These are phyloP conservation scores for Papilio elwesi DNA, from an alignment of 2,888 invertebrate species.

Conservation along the genomic window DNA sequence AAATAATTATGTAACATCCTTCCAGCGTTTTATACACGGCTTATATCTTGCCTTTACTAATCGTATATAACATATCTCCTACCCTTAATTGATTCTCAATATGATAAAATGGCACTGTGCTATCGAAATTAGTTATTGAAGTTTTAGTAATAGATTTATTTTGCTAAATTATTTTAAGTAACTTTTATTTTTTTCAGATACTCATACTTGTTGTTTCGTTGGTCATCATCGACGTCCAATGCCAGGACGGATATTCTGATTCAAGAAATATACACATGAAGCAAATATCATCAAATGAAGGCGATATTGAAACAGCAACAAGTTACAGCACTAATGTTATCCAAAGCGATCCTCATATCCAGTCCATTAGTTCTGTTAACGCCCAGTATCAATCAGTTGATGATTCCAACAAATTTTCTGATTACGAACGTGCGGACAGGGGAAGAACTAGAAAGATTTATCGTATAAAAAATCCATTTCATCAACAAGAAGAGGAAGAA, in stretches of 20 bases:
- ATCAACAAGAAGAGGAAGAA: slow-evolving; percentile 61
- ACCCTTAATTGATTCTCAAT: too few relatives aligned
- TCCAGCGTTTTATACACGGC: too few relatives aligned
- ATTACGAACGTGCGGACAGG: slow-evolving; percentile 62
- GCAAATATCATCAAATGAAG: slow-evolving; percentile 66
- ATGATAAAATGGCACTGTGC: not conserved
- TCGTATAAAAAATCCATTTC: slow-evolving; percentile 77
- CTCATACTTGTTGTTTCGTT: slow-evolving; percentile 75
- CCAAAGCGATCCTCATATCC: slow-evolving; percentile 67
- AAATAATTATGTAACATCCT: too few relatives aligned
- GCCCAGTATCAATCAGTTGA: slow-evolving; percentile 66
- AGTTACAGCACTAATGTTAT: slow-evolving; percentile 65
- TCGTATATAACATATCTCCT: too few relatives aligned
- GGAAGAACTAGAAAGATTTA: slow-evolving; percentile 70
- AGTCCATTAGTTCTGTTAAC: slow-evolving; percentile 64
- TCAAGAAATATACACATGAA: slow-evolving; percentile 70
- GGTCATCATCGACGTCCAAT: slow-evolving; percentile 60
- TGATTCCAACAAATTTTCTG: slow-evolving; percentile 63
- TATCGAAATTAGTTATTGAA: not conserved
- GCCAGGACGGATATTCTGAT: slow-evolving; percentile 75
- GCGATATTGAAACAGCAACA: slow-evolving; percentile 63
- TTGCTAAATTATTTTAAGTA: slow-evolving; percentile 31
- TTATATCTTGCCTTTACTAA: too few relatives aligned
- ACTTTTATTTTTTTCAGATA: slow-evolving; percentile 71
- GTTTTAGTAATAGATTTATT: too few relatives aligned